These are phyloP conservation scores for Harpalus rufipes DNA, from an alignment of 2,888 invertebrate genomes.

Conservation along the genomic window DNA sequence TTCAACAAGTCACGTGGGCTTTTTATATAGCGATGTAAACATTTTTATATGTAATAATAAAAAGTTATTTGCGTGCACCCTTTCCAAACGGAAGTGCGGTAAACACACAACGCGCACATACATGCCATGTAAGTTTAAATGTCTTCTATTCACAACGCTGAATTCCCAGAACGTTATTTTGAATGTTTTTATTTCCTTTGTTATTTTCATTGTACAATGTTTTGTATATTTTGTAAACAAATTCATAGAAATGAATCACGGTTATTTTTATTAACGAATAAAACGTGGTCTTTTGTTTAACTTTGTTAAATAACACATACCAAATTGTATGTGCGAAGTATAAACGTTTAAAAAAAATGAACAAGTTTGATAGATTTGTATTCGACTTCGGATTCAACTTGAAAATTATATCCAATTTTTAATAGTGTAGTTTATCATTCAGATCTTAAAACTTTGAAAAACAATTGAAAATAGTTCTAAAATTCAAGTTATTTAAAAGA, in stretches of 20 bases:
- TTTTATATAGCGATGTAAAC: conserved; percentile 46
- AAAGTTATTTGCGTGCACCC: conserved; percentile 49
- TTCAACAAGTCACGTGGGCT: conserved; percentile 44
- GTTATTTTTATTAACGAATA: no score
- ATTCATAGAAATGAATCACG: no score
- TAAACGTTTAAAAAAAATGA: no score
- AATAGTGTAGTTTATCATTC: background rate
- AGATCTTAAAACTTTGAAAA: background rate
- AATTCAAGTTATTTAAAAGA: conserved; percentile 97
- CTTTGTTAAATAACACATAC: no score
- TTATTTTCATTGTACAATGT: background rate
- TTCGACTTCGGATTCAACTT: no score
- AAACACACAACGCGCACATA: conserved; percentile 35
- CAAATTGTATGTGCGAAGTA: no score
- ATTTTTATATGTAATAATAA: conserved; percentile 49
- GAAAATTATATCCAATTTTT: no score
- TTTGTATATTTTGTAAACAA: background rate
- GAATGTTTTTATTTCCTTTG: background rate
- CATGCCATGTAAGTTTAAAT: conserved; percentile 35
- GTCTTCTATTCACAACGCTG: background rate
- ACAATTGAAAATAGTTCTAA: conserved; percentile 87
- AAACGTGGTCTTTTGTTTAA: no score
- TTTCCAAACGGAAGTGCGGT: conserved; percentile 41
- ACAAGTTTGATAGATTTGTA: no score
- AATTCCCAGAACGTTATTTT: conserved; percentile 31